These are phyloP conservation scores for Argyrosomus regius DNA, from an alignment of 2,797 vertebrate genomes.

Conservation along the genomic window DNA sequence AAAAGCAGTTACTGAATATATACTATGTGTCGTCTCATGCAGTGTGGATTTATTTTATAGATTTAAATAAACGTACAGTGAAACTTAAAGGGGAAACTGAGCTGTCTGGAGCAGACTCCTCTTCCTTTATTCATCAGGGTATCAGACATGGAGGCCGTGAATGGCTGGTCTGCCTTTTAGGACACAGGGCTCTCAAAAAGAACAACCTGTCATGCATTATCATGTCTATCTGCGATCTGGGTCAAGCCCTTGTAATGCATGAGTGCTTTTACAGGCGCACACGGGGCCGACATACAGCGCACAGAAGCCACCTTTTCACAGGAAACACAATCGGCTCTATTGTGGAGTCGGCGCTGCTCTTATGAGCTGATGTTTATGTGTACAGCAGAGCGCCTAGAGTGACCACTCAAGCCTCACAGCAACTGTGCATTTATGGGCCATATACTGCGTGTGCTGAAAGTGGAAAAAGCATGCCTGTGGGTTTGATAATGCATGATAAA, in stretches of 20 bases:
- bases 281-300: slow-evolving; percentile 46
- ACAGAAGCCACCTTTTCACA: slow-evolving; percentile 44
- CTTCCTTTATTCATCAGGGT: slow-evolving; percentile 32
- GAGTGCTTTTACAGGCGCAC: slow-evolving; percentile 68
- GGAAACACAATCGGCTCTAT: slow-evolving; percentile 71
- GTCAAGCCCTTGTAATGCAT: slow-evolving; percentile 79
- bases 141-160: slow-evolving; percentile 59
- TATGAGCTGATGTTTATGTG: slow-evolving; percentile 58
- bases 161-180: slow-evolving; percentile 74
- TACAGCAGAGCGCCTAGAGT: slow-evolving; percentile 45
- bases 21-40: not conserved
- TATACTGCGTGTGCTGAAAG: slow-evolving; percentile 47
- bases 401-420: slow-evolving; percentile 42
- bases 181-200: slow-evolving; percentile 80
- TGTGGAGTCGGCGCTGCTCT: slow-evolving; percentile 65
- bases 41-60: slow-evolving; percentile 16
- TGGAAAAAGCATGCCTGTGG: slow-evolving; percentile 51
- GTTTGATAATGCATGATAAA: slow-evolving; percentile 26
- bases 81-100: slow-evolving; percentile 7
- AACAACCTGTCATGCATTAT: slow-evolving; percentile 81
- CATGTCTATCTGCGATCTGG: slow-evolving; percentile 81
- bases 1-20: not conserved
- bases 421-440: slow-evolving; percentile 26
- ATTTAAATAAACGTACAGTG: not conserved
- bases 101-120: not conserved